These are phyloP conservation scores for Menidia menidia DNA, from an alignment of 2,797 vertebrate species.

Conservation along the genomic window DNA sequence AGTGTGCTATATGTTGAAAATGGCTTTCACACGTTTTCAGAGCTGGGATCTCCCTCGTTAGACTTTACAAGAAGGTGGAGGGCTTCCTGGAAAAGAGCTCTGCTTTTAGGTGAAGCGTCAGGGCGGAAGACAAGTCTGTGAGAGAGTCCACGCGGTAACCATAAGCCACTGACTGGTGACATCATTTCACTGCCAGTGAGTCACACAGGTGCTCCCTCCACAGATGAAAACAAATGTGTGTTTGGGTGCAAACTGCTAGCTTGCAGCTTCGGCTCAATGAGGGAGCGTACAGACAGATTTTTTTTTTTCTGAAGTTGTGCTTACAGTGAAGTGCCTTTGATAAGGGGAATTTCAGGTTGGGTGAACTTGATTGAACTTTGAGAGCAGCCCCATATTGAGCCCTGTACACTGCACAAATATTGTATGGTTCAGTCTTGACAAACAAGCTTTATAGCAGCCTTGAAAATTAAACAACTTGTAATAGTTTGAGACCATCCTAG, in stretches of 20 bases:
- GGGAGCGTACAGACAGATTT: conserved; percentile 29
- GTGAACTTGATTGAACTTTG: background rate
- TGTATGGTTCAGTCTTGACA: background rate
- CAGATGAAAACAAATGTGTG: conserved; percentile 33
- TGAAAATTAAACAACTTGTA: background rate
- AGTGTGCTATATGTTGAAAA: background rate
- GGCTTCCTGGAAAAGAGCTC: conserved; percentile 74
- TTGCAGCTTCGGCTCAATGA: conserved; percentile 4
- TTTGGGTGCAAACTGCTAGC: conserved; percentile 17
- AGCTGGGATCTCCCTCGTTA: conserved; percentile 64
- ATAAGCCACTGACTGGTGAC: conserved; percentile 53
- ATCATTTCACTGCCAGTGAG: conserved; percentile 68
- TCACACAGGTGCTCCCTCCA: conserved; percentile 49
- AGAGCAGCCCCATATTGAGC: background rate
- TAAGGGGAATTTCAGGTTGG: conserved; percentile 33
- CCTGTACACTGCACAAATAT: background rate
- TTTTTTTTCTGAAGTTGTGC: background rate
- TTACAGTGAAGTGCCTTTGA: conserved; percentile 31
- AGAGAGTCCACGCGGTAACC: conserved; percentile 18
- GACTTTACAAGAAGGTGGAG: conserved; percentile 69
- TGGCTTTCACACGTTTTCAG: conserved; percentile 23
- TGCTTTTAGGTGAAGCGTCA: conserved; percentile 34
- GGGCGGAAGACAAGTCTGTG: conserved; percentile 41
- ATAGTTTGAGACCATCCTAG: no score
- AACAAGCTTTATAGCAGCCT: background rate